Evolutionary conservation across 2,113 vertebrate genomes (phyloP), one percentile per base, ranked within the genome.

Genomic region (Crotalus viridis): DNA sequence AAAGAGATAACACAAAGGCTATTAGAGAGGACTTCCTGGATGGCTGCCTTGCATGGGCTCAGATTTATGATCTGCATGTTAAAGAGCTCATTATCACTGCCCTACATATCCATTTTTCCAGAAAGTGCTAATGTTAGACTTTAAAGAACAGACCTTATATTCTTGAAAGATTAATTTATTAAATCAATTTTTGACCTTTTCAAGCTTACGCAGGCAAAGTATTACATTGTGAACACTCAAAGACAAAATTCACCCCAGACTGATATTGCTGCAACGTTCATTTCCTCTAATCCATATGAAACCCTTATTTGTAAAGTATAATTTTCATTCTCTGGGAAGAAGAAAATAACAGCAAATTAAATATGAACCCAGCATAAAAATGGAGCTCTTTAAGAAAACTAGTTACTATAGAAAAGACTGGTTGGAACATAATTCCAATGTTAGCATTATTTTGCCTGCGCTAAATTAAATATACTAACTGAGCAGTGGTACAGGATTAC

Each of bases 141-240:
- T 94, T 95, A 93, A 96, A 96, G 90, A 94, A 95, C 43, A 51
- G 94, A 89, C 2, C 92, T 96, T 96, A 95, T 94, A 61, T 93
- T 95, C 89, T 88, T 93, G 94, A 96, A 95, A 95, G 86, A 89
- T 93, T 91, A 91, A 93, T 95, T 96, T 97, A 95, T 95, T 95
- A 96, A 96, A 91, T 95, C 94, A 95, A 94, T 88, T 94, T 93
- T 51, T 96, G 95, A 97, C 96, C 95, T 97, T 97, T 97, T 93
- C 91, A 74, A 96, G 94, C 95, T 96, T 95, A 94, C 90, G 89
- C 0, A 0, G 86, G 48, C 85, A 95, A 95, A 94, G 88, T 93
- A 87, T 93, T 96, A 95, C 89, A 87, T 39, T 92, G 64, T 95
- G 55, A 91, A 74, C 93, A 95, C 94, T 96, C 89, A 95, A 51